phyloP scores from a whole-genome alignment of 2,797 vertebrate genomes.

The Anableps anableps region DNA sequence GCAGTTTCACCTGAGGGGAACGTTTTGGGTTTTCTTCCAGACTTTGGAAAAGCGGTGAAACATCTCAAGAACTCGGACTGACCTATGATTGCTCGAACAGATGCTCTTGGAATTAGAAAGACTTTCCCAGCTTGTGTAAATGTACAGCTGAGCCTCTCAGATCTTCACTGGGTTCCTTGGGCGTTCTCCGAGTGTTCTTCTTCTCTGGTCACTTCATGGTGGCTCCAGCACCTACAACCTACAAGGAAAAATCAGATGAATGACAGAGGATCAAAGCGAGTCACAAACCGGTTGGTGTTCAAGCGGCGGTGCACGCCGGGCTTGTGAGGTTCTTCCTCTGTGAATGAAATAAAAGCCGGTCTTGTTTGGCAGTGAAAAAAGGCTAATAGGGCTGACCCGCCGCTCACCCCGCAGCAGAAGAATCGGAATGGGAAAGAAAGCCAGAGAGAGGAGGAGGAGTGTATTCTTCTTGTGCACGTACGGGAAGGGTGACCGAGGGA shows the following conservation, averaged over 20 bases:
- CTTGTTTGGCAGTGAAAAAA: constrained; percentile 66
- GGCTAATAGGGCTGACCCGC: constrained; percentile 73
- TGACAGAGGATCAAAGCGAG: constrained; percentile 12
- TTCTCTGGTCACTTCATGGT: neutral
- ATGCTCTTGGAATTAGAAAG: neutral
- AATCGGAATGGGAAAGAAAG: constrained; percentile 60
- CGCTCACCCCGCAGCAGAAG: constrained; percentile 57
- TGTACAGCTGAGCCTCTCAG: neutral
- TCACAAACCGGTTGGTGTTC: constrained; percentile 20
- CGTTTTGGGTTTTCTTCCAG: neutral
- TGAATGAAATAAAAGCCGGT: constrained; percentile 61
- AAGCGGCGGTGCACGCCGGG: constrained; percentile 21
- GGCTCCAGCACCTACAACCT: neutral
- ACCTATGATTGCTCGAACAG: neutral
- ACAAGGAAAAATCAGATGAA: neutral
- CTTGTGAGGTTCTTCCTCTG: constrained; percentile 35
- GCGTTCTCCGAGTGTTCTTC: neutral
- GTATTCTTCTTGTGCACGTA: constrained; percentile 68
- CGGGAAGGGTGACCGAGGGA: constrained; percentile 51
- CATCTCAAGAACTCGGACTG: neutral
- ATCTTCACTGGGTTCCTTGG: neutral
- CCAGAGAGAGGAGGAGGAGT: constrained; percentile 52
- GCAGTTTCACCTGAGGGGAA: neutral
- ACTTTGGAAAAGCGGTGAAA: neutral
- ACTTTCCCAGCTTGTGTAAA: neutral